phyloP scores from a whole-genome alignment of 2,113 vertebrate genomes.

The Psittacula cyanocephala region DNA sequence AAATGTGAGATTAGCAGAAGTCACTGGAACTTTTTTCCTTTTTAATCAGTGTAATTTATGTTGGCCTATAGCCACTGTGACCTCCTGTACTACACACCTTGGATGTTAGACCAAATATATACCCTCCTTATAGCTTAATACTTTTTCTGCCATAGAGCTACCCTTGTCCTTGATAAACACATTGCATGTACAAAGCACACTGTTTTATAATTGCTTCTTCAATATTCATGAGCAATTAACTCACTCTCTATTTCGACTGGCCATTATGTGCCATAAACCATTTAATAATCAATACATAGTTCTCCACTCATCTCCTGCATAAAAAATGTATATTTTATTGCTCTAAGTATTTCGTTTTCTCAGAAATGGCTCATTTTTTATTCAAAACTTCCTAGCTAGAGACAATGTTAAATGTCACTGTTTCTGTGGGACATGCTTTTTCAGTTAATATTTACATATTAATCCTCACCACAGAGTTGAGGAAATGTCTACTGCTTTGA shows the following conservation, averaged over 20 bases:
- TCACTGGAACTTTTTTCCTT: background rate
- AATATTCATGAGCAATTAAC: constrained; percentile 7
- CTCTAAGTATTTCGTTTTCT: constrained; percentile 20
- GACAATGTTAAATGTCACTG: background rate
- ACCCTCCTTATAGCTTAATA: background rate
- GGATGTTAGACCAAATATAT: background rate
- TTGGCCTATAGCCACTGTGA: background rate
- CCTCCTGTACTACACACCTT: background rate
- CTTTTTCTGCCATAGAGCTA: background rate
- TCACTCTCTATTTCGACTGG: background rate
- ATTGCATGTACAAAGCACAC: background rate
- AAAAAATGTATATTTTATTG: constrained; percentile 12
- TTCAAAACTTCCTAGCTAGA: constrained; percentile 4
- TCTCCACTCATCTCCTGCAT: background rate
- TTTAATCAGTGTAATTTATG: background rate
- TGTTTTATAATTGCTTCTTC: background rate
- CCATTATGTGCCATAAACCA: background rate
- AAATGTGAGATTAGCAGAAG: background rate
- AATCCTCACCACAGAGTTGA: background rate
- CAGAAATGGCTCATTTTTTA: constrained; percentile 35
- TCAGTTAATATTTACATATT: background rate
- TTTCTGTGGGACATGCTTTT: background rate
- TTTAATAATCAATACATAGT: constrained; percentile 32
- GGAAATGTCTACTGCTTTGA: background rate
- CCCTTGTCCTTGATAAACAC: background rate